Evolutionary conservation across 2,797 vertebrate genomes (phyloP).

Genomic region (Monodelphis domestica): DNA sequence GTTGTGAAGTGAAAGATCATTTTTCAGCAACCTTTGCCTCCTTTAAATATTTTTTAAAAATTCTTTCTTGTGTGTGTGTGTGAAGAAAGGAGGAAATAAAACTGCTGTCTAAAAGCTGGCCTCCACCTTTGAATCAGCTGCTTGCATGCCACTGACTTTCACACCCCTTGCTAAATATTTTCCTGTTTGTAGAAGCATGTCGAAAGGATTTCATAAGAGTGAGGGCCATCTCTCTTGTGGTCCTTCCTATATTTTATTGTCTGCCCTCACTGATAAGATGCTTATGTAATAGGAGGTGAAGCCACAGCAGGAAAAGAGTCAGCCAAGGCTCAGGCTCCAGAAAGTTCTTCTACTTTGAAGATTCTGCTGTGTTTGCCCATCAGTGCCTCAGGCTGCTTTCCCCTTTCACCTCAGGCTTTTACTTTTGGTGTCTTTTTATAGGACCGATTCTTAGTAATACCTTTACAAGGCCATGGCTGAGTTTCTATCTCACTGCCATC

Average conservation of each 20-base stretch:
- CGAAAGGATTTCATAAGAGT: slow-evolving; percentile 81
- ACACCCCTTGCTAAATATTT: slow-evolving; percentile 81
- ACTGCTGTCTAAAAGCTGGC: slow-evolving; percentile 15
- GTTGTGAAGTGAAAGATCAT: background rate
- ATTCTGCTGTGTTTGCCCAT: background rate
- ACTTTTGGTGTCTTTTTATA: background rate
- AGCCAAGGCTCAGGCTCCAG: background rate
- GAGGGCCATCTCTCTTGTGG: slow-evolving; percentile 47
- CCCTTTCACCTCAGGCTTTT: background rate
- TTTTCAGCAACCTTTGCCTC: background rate
- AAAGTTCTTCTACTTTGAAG: slow-evolving; percentile 23
- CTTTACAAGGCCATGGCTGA: background rate
- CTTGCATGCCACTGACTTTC: slow-evolving; percentile 53
- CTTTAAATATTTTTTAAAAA: too few species aligned
- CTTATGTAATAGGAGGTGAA: slow-evolving; percentile 47
- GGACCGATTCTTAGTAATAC: background rate
- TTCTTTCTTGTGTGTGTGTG: too few species aligned
- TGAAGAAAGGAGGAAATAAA: background rate
- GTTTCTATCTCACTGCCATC: background rate
- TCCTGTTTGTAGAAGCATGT: slow-evolving; percentile 78
- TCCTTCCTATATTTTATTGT: slow-evolving; percentile 66
- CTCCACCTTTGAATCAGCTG: slow-evolving; percentile 41
- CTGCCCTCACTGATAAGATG: slow-evolving; percentile 71
- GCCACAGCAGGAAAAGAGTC: slow-evolving; percentile 48
- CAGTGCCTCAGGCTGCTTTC: too few species aligned